Evolutionary conservation across 2,113 vertebrate species (phyloP).

Genomic region (Larimichthys crocea): DNA sequence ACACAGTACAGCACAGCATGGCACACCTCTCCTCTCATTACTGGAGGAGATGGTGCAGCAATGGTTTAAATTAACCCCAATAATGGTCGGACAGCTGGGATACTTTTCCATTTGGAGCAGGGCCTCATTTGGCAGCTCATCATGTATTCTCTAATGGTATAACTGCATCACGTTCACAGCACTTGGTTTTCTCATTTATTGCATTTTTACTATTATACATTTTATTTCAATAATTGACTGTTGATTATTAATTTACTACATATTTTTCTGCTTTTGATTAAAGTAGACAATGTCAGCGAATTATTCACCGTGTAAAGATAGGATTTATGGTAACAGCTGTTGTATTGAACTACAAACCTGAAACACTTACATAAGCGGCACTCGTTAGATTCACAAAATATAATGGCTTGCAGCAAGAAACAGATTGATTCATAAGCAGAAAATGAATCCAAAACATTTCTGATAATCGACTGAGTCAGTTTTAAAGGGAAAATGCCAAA

Average conservation of each 20-base stretch:
- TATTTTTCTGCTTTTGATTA: not conserved
- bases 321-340: too few relatives aligned
- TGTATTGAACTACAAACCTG: too few relatives aligned
- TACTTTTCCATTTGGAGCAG: constrained; percentile 47
- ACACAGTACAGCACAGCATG: constrained; percentile 27
- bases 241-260: not conserved
- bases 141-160: constrained; percentile 9
- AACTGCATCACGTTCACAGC: constrained; percentile 13
- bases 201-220: not conserved
- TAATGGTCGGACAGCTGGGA: constrained; percentile 50
- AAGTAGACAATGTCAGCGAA: too few relatives aligned
- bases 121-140: not conserved
- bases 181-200: constrained; percentile 2
- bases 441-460: too few relatives aligned
- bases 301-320: too few relatives aligned
- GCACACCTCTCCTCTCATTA: constrained; percentile 39
- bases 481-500: not conserved
- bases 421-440: too few relatives aligned
- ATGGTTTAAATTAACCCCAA: constrained; percentile 51
- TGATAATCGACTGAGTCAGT: not conserved
- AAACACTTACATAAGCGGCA: too few relatives aligned
- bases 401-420: too few relatives aligned
- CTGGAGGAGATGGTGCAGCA: constrained; percentile 32
- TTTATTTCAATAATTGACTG: not conserved
- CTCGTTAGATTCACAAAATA: too few relatives aligned